phyloP scores from a whole-genome alignment of 2,888 invertebrate species.

The Elegia similella region DNA sequence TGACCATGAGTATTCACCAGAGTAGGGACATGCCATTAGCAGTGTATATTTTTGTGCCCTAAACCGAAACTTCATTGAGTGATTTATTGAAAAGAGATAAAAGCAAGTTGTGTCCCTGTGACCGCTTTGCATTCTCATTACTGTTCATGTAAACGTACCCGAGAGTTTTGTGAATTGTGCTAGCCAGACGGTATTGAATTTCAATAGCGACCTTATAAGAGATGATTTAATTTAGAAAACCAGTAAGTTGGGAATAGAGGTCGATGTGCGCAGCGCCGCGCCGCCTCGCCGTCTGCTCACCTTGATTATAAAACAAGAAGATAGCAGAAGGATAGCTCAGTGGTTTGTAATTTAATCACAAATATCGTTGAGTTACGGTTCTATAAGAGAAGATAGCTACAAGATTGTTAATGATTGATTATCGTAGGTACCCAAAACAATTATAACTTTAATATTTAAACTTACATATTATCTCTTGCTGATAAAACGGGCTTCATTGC shows the following conservation, averaged over 20 bases:
- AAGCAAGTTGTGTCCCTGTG: neutral
- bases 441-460: too few species aligned
- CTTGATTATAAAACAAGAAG: constrained; percentile 40
- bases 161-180: constrained; percentile 38
- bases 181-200: constrained; percentile 65
- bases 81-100: neutral
- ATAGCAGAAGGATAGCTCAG: constrained; percentile 40
- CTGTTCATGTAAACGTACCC: neutral
- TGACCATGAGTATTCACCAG: too few species aligned
- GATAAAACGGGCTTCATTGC: too few species aligned
- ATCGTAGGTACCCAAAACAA: too few species aligned
- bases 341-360: too few species aligned
- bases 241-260: constrained; percentile 62
- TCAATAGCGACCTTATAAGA: constrained; percentile 57
- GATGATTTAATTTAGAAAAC: constrained; percentile 65
- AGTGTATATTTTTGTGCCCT: too few species aligned
- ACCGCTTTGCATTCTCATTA: neutral
- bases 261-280: constrained; percentile 49
- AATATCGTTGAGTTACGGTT: too few species aligned
- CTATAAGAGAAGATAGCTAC: too few species aligned
- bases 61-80: neutral
- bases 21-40: too few species aligned
- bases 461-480: too few species aligned
- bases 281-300: constrained; percentile 74
- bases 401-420: too few species aligned